Base-by-base conservation (phyloP, 2,888 invertebrate species). In the Cheilosia vulpina region DNA sequence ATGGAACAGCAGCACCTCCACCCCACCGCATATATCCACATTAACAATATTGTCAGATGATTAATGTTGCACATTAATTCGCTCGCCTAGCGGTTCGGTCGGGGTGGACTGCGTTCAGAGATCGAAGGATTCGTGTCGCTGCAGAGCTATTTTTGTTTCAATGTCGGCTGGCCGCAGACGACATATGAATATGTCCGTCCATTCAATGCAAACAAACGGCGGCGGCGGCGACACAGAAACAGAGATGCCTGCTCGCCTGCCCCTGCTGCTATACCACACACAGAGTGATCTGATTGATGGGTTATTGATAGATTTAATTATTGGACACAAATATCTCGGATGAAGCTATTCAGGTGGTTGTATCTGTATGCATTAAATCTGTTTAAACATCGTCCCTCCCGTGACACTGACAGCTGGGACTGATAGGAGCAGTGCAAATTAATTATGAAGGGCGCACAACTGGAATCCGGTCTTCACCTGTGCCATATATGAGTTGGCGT, bases 281-380 rank as follows among this genome's bases (percentile, higher is more conserved):
- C 27, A 52, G 52, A 80, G 55, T 80, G 60, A 85, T 68, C 85
- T 85, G 85, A 85, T 85, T 85, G 85, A 85, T 85, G 85, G 85
- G 85, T 85, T 85, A 85, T 85, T 85, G 85, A 85, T 85, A 81
- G 85, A 85, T 85, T 85, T 85, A 85, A 85, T 85, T 85, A 85
- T 85, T 81, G 85, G 85, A 85, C 85, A 85, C 85, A 85, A 85
- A 85, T 85, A 85, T 85, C 71, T 81, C 71, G 76, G 31, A 85
- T 81, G 85, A 81, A 85, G 85, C 77, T 85, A 85, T 85, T 85
- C 85, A 85, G 81, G 81, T 85, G 85, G 85, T 72, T 85, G 81
- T 85, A 71, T 81, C 66, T 85, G 76, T 85, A 71, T 81, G 72
- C 72, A 81, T 85, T 85, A 77, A 85, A 85, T 81, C 76, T 81